Evolutionary conservation across 2,113 vertebrate species (phyloP), one percentile per base, ranked within the genome.

Genomic region (Oryzias woworae): DNA sequence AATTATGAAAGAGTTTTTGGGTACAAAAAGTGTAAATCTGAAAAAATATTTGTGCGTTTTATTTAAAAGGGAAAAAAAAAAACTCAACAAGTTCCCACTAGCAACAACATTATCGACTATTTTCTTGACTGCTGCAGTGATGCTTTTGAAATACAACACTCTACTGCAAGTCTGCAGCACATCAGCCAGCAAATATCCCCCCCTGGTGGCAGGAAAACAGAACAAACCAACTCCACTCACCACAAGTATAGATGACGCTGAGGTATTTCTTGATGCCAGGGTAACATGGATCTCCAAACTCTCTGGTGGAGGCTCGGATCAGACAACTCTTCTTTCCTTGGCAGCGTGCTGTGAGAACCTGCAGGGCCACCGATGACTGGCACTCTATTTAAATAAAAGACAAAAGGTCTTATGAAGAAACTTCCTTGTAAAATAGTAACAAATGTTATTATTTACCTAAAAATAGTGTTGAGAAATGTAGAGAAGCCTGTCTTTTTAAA

Each of bases 271-370:
- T 94, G 74, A 93, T 93, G 62, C 94, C 94, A 0, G 93, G 82
- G 75, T 95, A 95, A 84, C 95, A 96, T 2, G 95, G 95, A 68
- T 96, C 94, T 68, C 95, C 95, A 78, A 96, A 95, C 66, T 94
- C 94, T 77, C 89, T 90, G 17, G 90, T 89, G 71, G 94, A 93
- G 59, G 94, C 95, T 55, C 90, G 93, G 48, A 96, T 84, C 61
- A 86, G 87, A 69, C 95, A 96, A 62, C 90, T 92, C 69, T 92
- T 94, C 90, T 92, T 94, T 28, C 94, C 94, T 0, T 96, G 95
- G 31, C 95, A 96, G 66, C 85, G 92, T 60, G 90, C 78, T 18
- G 90, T 95, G 85, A 96, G 87, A 28, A 95, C 85, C 72, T 93
- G 88, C 47, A 95, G 92, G 49, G 94, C 92, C 53, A 88, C 75